Evolutionary conservation across 2,113 vertebrate species (phyloP).

Genomic region (Empidonax alnorum): DNA sequence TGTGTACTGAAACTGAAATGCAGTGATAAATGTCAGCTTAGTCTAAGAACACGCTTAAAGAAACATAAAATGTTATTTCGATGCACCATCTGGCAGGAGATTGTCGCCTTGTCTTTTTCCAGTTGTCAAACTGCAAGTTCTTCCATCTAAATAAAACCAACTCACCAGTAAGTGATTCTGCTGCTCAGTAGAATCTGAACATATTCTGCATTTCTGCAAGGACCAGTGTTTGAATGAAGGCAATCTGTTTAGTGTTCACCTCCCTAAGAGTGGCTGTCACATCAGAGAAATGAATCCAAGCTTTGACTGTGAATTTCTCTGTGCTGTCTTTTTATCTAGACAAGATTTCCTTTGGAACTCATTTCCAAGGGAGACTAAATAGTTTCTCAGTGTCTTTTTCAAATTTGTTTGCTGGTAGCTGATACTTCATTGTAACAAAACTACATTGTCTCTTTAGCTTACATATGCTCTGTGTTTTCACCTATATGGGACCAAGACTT

Average conservation of each 20-base stretch:
- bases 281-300: constrained; percentile 14
- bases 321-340: neutral
- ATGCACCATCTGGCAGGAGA: neutral
- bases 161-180: constrained; percentile 3
- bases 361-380: neutral
- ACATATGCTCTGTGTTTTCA: neutral
- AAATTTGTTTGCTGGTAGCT: neutral
- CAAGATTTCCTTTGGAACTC: neutral
- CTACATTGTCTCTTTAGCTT: neutral
- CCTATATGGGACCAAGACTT: neutral
- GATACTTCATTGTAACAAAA: neutral
- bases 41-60: neutral
- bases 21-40: neutral
- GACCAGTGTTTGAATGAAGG: constrained; percentile 26
- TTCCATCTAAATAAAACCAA: constrained; percentile 19
- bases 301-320: constrained; percentile 23
- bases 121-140: constrained; percentile 39
- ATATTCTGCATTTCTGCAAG: constrained; percentile 10
- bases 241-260: constrained; percentile 55
- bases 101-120: constrained; percentile 1
- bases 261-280: constrained; percentile 26
- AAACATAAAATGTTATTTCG: constrained; percentile 5
- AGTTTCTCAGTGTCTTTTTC: neutral
- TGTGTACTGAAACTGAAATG: neutral
- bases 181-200: constrained; percentile 2